Evolutionary conservation across 1,140 invertebrate species (phyloP).

Genomic region (Magallana angulata): DNA sequence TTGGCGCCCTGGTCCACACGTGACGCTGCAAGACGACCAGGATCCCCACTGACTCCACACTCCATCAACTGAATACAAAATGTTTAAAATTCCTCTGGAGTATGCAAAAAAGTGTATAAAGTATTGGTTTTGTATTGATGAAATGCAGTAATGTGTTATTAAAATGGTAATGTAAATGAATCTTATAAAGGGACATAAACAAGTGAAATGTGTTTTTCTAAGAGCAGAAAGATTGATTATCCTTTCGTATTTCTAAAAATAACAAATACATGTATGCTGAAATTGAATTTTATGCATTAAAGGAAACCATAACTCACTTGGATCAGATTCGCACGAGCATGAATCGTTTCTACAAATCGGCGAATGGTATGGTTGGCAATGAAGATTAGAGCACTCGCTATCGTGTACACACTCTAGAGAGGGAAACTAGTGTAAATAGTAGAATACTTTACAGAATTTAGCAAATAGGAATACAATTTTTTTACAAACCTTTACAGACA

Average conservation of each 20-base stretch:
- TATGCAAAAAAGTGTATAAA: no score
- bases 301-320: background rate
- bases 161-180: no score
- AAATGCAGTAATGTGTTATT: no score
- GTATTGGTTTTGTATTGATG: no score
- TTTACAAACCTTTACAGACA: background rate
- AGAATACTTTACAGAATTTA: no score
- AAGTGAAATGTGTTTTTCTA: no score
- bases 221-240: no score
- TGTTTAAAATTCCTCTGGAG: no score
- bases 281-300: no score
- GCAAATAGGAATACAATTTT: background rate
- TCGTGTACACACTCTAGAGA: background rate
- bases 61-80: conserved; percentile 65
- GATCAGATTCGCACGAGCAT: background rate
- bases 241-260: no score
- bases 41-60: conserved; percentile 80
- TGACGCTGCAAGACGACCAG: conserved; percentile 93
- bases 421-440: background rate
- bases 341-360: background rate
- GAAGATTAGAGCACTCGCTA: background rate
- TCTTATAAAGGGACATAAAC: no score
- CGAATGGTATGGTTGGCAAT: background rate
- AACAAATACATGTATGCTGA: no score
- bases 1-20: conserved; percentile 91